Base-by-base conservation (phyloP, 2,113 vertebrate genomes). In the Sorex fumeus region DNA sequence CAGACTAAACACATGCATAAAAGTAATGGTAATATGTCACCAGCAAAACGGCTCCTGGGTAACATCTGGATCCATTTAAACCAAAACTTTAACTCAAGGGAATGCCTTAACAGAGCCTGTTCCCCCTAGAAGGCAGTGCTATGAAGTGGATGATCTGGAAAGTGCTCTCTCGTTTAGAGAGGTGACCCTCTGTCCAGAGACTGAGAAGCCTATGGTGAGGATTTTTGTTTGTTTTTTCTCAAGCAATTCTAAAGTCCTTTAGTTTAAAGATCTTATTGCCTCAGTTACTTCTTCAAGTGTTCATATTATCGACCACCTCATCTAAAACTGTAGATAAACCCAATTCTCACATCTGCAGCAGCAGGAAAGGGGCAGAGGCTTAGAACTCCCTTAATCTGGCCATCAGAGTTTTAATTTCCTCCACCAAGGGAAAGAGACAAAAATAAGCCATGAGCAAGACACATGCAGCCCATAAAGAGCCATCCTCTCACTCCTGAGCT, bases 331-430 rank as follows among this genome's bases (percentile, higher is more conserved):
- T 40, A 76, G 95, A 94, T 94, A 96, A 93, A 89, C 80, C 88
- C 0, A 32, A 57, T 70, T 67, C 72, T 91, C 86, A 50, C 74
- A 85, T 40, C 75, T 81, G 64, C 75, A 47, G 53, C 70, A 78
- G 82, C 30, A 96, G 71, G 80, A 57, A 53, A 87, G 47, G 25
- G 43, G 27, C 64, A 95, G 25, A 95, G 92, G 77, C 21, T 90
- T 91, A 96, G 79, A 88, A 78, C 80, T 50, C 86, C 92, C 74
- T 53, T 93, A 66, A 92, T 78, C 45, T 94, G 60, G 60, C 72
- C 79, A 91, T 93, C 89, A 36, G 80, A 93, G 77, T 72, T 93
- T 91, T 96, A 79, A 95, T 96, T 95, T 93, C 93, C 77, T 91
- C 74, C 88, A 84, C 28, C 0, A 66, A 50, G 75, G 57, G 93